A percentile compares a stretch with the other conserved stretches of the same genome.
Conservation (phyloP, 2,113 vertebrate species). For the Nannobrachium achirus region DNA sequence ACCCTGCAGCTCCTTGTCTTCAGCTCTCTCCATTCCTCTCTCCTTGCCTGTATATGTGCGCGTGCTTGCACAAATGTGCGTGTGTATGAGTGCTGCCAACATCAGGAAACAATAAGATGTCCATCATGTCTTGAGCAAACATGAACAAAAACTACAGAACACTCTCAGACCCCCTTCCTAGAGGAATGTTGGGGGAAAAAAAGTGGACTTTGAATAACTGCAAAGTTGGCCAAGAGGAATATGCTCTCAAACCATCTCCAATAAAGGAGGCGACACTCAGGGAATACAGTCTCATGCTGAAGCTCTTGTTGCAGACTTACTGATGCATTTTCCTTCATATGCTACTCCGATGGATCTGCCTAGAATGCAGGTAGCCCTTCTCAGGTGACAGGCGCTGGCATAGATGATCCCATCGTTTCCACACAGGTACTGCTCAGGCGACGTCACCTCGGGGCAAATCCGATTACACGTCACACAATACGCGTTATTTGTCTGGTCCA, state of each 20-base stretch:
- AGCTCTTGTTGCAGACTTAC: conserved; percentile 81
- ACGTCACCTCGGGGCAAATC: conserved; percentile 93
- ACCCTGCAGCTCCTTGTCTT: conserved; percentile 63
- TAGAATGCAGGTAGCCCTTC: conserved; percentile 94
- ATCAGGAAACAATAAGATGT: conserved; percentile 83
- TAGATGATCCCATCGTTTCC: conserved; percentile 98
- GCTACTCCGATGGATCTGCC: conserved; percentile 97
- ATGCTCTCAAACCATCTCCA: conserved; percentile 48
- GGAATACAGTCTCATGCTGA: conserved; percentile 26
- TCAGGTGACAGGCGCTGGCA: conserved; percentile 94
- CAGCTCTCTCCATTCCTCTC: conserved; percentile 25
- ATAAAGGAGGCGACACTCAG: conserved; percentile 28
- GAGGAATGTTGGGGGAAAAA: conserved; percentile 72
- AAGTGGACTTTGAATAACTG: conserved; percentile 54
- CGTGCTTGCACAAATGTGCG: conserved; percentile 9
- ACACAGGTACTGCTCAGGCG: conserved; percentile 94
- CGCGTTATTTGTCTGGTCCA: conserved; percentile 98
- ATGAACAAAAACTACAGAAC: conserved; percentile 71
- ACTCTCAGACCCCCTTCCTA: conserved; percentile 63
- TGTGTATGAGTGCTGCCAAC: conserved; percentile 71
- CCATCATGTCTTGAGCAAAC: conserved; percentile 78
- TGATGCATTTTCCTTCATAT: conserved; percentile 97
- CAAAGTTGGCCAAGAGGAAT: conserved; percentile 59
- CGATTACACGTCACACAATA: conserved; percentile 98
- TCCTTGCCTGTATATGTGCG: neutral